Percentiles rank a stretch among this genome's conserved stretches.
Conservation (phyloP, 2,888 invertebrate species). For the Thecophora atra region DNA sequence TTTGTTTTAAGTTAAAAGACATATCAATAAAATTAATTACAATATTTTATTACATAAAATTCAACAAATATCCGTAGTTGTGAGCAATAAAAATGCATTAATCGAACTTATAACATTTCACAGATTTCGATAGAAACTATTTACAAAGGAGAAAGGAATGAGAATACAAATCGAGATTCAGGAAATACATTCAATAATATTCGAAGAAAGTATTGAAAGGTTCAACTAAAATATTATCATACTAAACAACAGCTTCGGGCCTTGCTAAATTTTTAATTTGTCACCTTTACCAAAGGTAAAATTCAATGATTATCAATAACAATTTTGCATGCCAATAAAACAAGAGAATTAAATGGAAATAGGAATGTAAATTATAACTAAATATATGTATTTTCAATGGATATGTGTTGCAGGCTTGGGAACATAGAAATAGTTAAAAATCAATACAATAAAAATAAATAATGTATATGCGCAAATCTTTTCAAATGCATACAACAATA, state of each 20-base stretch:
- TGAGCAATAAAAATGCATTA: not conserved
- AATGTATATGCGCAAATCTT: not conserved
- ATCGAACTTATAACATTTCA: not conserved
- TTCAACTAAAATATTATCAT: not conserved
- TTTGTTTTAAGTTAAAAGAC: too few species aligned
- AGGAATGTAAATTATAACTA: constrained; percentile 32
- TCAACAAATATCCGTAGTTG: too few species aligned
- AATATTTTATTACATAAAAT: too few species aligned
- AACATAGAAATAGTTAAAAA: not conserved
- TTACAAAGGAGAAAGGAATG: not conserved
- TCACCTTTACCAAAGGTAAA: not conserved
- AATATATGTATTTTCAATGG: constrained; percentile 6
- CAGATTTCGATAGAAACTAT: not conserved
- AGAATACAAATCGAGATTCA: not conserved
- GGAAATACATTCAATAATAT: not conserved
- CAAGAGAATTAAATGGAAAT: not conserved
- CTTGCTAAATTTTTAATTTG: not conserved
- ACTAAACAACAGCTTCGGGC: not conserved
- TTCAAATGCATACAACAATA: not conserved
- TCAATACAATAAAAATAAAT: not conserved
- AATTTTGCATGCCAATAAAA: constrained; percentile 1
- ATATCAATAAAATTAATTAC: too few species aligned
- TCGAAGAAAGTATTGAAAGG: not conserved
- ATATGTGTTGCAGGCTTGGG: constrained; percentile 1
- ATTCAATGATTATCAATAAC: constrained; percentile 16